Base-by-base conservation (phyloP, 2,888 invertebrate species). In the Drosophila limbata region DNA sequence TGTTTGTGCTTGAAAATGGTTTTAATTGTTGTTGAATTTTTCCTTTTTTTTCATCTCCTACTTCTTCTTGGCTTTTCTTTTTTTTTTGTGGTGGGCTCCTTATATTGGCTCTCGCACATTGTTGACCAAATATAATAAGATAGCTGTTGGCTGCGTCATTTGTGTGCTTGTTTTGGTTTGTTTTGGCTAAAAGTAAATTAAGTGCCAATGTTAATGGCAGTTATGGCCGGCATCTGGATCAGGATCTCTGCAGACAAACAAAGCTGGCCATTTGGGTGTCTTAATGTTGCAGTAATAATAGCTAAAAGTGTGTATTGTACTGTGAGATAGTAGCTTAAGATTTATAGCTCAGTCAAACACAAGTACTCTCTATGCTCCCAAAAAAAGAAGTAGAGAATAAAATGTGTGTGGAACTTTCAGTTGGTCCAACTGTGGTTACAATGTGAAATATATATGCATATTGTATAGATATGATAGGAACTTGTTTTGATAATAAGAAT, bases 181-280 rank as follows among this genome's bases (percentile, higher is more conserved):
- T 81, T 78, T 84, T 66, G 88, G 79, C 87, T 77, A 68, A 84
- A 77, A 88, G 84, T 86, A 84, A 86, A 84, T 84, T 88, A 88
- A 84, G 89, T 84, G 84, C 78, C 84, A 84, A 84, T 88, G 84
- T 86, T 84, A 88, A 88, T 88, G 84, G 84, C 88, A 88, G 83
- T 83, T 83, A 83, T 88, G 86, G 85, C 80, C 72, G 73, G 69
- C 88, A 84, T 88, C 79, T 88, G 86, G 86, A 86, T 83, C 86
- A 64, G 78, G 66, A 85, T 73, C 74, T 68, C 65, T 44, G 64
- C 72, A 65, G 68, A 67, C 69, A 81, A 77, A 71, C 76, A 68
- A 68, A 79, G 68, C 73, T 63, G 71, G 69, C 87, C 78, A 86
- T 88, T 84, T 86, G 84, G 84, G 81, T 88, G 89, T 77, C 84